phyloP scores from a whole-genome alignment of 2,888 invertebrate genomes.

The Mamestra brassicae region DNA sequence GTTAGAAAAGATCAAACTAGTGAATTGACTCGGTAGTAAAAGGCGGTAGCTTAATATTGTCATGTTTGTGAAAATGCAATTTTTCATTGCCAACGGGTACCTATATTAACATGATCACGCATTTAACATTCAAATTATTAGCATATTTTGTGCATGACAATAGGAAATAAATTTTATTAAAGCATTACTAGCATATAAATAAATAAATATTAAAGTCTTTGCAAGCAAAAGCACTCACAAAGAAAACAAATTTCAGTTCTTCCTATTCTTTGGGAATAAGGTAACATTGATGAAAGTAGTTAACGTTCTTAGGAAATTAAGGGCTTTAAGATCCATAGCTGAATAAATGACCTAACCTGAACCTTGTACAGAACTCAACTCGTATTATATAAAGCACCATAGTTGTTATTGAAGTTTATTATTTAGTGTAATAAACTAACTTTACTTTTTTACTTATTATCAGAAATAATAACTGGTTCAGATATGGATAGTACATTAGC shows the following conservation, averaged over 20 bases:
- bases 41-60: background rate
- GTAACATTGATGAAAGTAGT: slow-evolving; percentile 29
- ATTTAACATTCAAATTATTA: background rate
- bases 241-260: background rate
- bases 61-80: background rate
- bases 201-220: background rate
- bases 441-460: too few relatives aligned
- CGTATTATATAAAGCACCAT: background rate
- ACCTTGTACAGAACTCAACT: background rate
- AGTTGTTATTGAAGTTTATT: background rate
- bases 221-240: slow-evolving; percentile 6
- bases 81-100: background rate
- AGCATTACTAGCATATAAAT: background rate
- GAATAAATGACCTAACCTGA: background rate
- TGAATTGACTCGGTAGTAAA: background rate
- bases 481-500: background rate
- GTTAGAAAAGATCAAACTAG: background rate
- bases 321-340: background rate
- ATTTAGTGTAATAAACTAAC: background rate
- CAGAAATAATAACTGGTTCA: background rate
- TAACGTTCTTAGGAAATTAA: background rate
- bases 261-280: slow-evolving; percentile 43
- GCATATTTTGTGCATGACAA: slow-evolving; percentile 19
- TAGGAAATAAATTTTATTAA: background rate
- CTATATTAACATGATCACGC: too few relatives aligned